Evolutionary conservation across 2,888 invertebrate species (phyloP), one percentile per base, ranked within the genome.

Genomic region (Celastrina argiolus): DNA sequence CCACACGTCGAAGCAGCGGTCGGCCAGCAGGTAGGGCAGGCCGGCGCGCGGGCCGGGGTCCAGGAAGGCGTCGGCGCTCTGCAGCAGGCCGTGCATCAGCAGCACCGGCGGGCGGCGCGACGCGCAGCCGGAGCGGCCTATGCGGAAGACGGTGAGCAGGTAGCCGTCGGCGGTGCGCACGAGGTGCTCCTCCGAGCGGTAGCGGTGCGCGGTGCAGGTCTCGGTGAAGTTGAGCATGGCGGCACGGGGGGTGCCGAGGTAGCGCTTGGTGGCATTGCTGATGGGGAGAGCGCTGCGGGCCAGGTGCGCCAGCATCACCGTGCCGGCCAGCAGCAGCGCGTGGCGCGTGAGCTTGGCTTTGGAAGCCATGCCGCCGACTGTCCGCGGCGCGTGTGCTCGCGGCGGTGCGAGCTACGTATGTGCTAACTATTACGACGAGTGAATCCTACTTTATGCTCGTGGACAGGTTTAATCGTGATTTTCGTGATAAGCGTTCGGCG

Each of bases 101-200:
- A 88, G 63, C 6, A 87, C 82, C 0, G 88, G 87, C 0, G 80
- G 77, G 10, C 70, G 68, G 34, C 68, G 75, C 28, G 70, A 68
- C 10, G 5, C 14, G 22, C 61, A 61, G 10, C 31, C 31, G 31
- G 28, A 10, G 28, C 16, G 28, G 58, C 28, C 28, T n/a, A 87
- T 77, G 45, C 82, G 76, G 67, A 85, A 85, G 56, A 84, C 69
- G 0, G 78, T 82, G 8, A 88, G 68, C 8, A 85, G 66, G 59
- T 87, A 87, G 45, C 85, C 87, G 70, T 88, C 88, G 36, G 84
- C 80, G 0, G 87, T 87, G 1, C 78, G 67, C 0, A 83, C 80
- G 0, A 69, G 75, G 61, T 87, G 82, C 66, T 87, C 82, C 63
- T 83, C 81, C 0, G 84, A 76, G 1, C 69, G 5, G 39, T 81